Evolutionary conservation across 2,888 invertebrate species (phyloP).

Genomic region (Eremobia ochroleuca): DNA sequence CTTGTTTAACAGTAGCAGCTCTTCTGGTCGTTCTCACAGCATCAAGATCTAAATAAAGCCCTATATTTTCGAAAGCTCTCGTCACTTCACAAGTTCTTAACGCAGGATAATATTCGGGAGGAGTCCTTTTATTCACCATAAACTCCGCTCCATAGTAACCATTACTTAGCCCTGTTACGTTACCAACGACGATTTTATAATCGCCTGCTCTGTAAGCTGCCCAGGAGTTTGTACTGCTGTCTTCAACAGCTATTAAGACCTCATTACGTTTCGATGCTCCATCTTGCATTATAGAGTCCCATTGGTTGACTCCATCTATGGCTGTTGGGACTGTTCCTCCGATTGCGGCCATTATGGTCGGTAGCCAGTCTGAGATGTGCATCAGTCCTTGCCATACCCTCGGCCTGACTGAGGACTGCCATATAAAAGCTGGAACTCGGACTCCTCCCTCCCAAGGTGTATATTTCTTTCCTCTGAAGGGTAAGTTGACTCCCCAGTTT

Average conservation of each 20-base stretch:
- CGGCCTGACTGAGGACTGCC: slow-evolving; percentile 91
- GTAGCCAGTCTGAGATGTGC: slow-evolving; percentile 96
- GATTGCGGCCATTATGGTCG: slow-evolving; percentile 92
- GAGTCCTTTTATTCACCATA: slow-evolving; percentile 76
- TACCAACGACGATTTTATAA: slow-evolving; percentile 92
- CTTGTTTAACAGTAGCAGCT: slow-evolving; percentile 79
- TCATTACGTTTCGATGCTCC: slow-evolving; percentile 88
- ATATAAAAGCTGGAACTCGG: slow-evolving; percentile 94
- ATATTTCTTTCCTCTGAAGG: slow-evolving; percentile 95
- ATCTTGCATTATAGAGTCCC: slow-evolving; percentile 91
- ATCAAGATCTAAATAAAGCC: slow-evolving; percentile 77
- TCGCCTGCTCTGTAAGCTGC: slow-evolving; percentile 91
- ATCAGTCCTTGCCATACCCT: slow-evolving; percentile 92
- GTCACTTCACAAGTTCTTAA: slow-evolving; percentile 79
- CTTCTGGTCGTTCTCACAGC: slow-evolving; percentile 77
- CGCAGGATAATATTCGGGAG: slow-evolving; percentile 81
- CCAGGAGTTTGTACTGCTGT: slow-evolving; percentile 88
- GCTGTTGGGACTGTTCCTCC: slow-evolving; percentile 79
- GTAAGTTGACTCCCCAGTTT: slow-evolving; percentile 95
- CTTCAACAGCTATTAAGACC: slow-evolving; percentile 91
- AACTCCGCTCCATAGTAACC: slow-evolving; percentile 83
- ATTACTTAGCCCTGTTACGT: slow-evolving; percentile 83
- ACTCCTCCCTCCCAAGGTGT: slow-evolving; percentile 97
- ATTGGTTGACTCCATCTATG: slow-evolving; percentile 93
- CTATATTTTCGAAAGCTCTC: slow-evolving; percentile 78